Percentiles rank a stretch among this genome's conserved stretches.
Evolutionary conservation across 2,113 vertebrate genomes (phyloP).

Genomic region (Odobenus rosmarus): DNA sequence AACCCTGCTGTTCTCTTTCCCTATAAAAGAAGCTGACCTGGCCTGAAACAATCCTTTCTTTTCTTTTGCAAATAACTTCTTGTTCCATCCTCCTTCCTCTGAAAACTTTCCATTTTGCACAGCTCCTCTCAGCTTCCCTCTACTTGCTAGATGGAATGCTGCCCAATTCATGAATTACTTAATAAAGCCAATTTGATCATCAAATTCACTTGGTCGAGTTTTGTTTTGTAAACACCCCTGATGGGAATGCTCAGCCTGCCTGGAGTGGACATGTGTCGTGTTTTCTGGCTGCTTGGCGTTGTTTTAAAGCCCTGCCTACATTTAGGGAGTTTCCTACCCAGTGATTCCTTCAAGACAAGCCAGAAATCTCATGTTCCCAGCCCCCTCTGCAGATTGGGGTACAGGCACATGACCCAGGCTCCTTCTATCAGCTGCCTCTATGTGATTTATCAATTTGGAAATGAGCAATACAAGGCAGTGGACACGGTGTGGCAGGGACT

Average conservation of each 20-base stretch:
- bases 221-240: background rate
- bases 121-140: background rate
- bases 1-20: background rate
- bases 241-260: background rate
- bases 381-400: background rate
- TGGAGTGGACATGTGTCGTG: background rate
- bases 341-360: background rate
- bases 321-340: background rate
- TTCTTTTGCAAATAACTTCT: background rate
- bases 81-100: background rate
- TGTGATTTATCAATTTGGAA: background rate
- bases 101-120: background rate
- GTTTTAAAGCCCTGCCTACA: background rate
- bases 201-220: background rate
- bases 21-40: background rate
- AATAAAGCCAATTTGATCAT: background rate
- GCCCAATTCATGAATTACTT: background rate
- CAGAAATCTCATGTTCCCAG: background rate
- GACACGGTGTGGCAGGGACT: background rate
- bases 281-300: background rate
- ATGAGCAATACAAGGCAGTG: background rate
- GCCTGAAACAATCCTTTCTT: background rate
- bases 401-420: background rate
- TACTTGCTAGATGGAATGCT: background rate
- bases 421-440: background rate